These are phyloP conservation scores for Gonatopus flavifemur DNA, from an alignment of 1,140 invertebrate genomes.

Conservation along the genomic window DNA sequence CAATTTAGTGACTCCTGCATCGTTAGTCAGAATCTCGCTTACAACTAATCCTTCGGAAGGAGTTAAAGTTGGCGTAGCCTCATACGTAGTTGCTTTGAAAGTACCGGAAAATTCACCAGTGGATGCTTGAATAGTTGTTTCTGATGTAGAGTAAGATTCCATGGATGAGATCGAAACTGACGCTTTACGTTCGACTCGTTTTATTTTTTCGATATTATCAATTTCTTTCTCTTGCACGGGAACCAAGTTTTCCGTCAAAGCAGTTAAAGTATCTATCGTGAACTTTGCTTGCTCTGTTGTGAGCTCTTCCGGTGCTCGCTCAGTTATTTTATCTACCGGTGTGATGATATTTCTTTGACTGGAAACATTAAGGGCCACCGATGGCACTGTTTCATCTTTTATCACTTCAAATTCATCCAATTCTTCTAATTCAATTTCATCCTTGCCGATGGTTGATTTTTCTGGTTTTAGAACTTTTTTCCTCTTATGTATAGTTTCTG, in stretches of 20 bases:
- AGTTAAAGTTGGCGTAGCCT: conserved; percentile 58
- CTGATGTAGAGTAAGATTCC: conserved; percentile 64
- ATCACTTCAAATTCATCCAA: conserved; percentile 51
- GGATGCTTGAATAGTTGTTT: conserved; percentile 60
- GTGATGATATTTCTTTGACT: conserved; percentile 59
- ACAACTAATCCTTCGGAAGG: conserved; percentile 64
- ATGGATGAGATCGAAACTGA: conserved; percentile 59
- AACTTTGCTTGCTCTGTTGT: conserved; percentile 58
- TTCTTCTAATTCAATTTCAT: conserved; percentile 50
- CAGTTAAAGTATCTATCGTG: conserved; percentile 59
- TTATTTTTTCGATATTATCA: conserved; percentile 43
- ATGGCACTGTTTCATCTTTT: conserved; percentile 31
- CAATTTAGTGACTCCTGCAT: conserved; percentile 31
- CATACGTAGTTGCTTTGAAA: conserved; percentile 56
- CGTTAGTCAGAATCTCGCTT: conserved; percentile 57
- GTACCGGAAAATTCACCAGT: conserved; percentile 57
- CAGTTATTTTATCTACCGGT: conserved; percentile 53
- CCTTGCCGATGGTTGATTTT: conserved; percentile 31
- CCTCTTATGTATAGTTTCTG: conserved; percentile 27
- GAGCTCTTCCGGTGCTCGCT: conserved; percentile 56
- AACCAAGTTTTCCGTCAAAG: conserved; percentile 58
- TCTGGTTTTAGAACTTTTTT: conserved; percentile 40
- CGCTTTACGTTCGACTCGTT: conserved; percentile 50
- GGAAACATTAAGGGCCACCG: conserved; percentile 44
- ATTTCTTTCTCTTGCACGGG: conserved; percentile 62